Evolutionary conservation across 2,113 vertebrate genomes (phyloP).

Genomic region (Pelobates fuscus): DNA sequence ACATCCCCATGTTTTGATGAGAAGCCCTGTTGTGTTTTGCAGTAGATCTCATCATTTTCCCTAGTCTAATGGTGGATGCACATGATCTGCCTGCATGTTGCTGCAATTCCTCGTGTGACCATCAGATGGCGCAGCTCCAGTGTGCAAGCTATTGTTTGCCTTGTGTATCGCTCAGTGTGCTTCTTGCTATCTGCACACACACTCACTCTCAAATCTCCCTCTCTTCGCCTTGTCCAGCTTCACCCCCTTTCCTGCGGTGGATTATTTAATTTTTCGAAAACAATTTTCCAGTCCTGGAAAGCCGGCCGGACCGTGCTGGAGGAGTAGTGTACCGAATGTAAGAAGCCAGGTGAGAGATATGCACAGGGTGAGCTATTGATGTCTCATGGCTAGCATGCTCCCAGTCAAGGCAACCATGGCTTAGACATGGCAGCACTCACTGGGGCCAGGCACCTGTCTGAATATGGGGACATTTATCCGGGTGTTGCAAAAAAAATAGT

Average conservation of each 20-base stretch:
- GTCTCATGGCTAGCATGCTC: no score
- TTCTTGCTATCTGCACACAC: conserved; percentile 41
- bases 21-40: no score
- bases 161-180: conserved; percentile 26
- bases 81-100: not conserved
- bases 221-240: not conserved
- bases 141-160: conserved; percentile 9
- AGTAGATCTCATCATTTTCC: no score
- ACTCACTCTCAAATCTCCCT: not conserved
- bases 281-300: conserved; percentile 2
- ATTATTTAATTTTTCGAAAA: conserved; percentile 10
- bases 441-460: not conserved
- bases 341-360: not conserved
- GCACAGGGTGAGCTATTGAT: no score
- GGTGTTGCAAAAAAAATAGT: not conserved
- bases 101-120: not conserved
- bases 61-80: not conserved
- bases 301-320: no score
- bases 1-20: no score
- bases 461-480: not conserved
- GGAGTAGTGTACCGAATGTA: not conserved
- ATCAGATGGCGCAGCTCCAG: not conserved
- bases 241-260: not conserved
- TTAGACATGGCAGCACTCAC: no score
- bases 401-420: no score